Evolutionary conservation across 2,888 invertebrate species (phyloP), one percentile per base, ranked within the genome.

Genomic region (Coleophora flavipennella): DNA sequence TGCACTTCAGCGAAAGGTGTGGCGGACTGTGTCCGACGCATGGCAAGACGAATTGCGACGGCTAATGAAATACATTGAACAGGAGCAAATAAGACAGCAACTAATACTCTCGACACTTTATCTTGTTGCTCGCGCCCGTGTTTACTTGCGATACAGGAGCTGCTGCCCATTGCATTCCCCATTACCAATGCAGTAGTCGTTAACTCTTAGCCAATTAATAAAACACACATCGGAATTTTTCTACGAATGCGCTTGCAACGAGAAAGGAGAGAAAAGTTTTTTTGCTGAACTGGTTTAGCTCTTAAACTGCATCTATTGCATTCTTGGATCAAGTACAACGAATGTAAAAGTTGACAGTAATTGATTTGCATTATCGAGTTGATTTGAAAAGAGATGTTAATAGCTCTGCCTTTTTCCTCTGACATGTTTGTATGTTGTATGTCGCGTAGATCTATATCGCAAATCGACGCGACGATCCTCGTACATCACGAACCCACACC

Each of bases 171-270:
- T 20, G 6, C 20, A 20, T 6, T 20, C 3, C 20, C 20, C 20
- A 20, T 20, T 20, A 20, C 20, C 20, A 20, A 20, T 20, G 20
- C 37, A 48, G 49, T 40, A 48, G 48, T 55, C 40, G 43, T 49
- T 50, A 47, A 50, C 54, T 51, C 49, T 45, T n/a, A 47, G 55
- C 55, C 51, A 71, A 76, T 75, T 72, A 75, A 77, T 78, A 70
- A 73, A 77, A 70, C 59, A 58, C 61, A 53, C 55, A 67, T 69
- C 59, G 55, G 56, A 50, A 61, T 69, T 73, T 73, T 78, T 76
- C 67, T 55, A 50, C 52, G 55, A 66, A 67, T 55, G 53, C 35
- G 48, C 59, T 55, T 53, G 45, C 43, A 45, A 48, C 53, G 56
- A 61, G 69, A 66, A 72, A 72, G 67, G 59, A 50, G 57, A 66